Conservation (phyloP, 2,113 vertebrate genomes). For the Oceanodroma tethys region DNA sequence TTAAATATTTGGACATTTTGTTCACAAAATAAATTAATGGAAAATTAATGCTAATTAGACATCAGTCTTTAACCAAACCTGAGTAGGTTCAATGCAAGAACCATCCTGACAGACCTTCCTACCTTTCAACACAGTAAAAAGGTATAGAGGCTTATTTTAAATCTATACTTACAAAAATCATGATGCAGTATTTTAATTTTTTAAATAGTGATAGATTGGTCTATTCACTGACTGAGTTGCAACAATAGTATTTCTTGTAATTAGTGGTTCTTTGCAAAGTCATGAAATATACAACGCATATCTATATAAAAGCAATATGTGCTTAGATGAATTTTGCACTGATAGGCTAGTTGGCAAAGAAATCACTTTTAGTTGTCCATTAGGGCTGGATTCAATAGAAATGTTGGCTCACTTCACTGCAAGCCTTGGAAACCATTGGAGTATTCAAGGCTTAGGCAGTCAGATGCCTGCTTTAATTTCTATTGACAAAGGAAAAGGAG, state of each 20-base stretch:
- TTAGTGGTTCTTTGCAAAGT: neutral
- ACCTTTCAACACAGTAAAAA: neutral
- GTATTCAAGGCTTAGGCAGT: slow-evolving; percentile 40
- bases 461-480: slow-evolving; percentile 61
- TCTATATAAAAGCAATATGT: neutral
- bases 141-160: neutral
- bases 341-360: slow-evolving; percentile 34
- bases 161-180: neutral
- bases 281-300: neutral
- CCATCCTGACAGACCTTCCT: neutral
- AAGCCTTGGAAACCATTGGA: slow-evolving; percentile 31
- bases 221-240: neutral
- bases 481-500: slow-evolving; percentile 59
- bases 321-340: neutral
- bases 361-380: slow-evolving; percentile 1
- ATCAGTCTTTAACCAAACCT: neutral
- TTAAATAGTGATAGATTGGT: neutral
- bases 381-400: slow-evolving; percentile 55
- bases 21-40: neutral
- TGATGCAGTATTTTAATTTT: neutral
- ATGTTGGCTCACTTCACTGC: slow-evolving; percentile 35
- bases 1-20: neutral
- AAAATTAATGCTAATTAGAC: neutral
- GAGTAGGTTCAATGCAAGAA: neutral
- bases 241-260: neutral